Conservation (phyloP, 2,888 invertebrate species). For the Celastrina argiolus region DNA sequence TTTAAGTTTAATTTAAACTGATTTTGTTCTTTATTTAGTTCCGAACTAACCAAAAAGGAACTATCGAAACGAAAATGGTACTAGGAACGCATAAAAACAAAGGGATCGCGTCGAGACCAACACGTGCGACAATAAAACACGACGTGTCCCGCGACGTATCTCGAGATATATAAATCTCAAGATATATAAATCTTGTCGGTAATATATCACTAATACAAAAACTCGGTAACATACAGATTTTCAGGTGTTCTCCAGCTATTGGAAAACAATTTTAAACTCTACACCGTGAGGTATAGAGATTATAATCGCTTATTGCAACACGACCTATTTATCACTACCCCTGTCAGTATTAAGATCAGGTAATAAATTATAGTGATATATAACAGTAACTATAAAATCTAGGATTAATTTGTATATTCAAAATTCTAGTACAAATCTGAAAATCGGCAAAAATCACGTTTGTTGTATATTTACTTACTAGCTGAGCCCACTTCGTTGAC, state of each 20-base stretch:
- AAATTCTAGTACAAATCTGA: too few species aligned
- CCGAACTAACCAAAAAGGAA: neutral
- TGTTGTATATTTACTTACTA: too few species aligned
- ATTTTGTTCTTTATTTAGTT: too few species aligned
- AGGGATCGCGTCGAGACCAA: neutral
- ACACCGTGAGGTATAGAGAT: neutral
- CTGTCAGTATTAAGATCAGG: slow-evolving; percentile 1
- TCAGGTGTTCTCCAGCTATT: neutral
- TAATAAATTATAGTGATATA: neutral
- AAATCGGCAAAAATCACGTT: too few species aligned
- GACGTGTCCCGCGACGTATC: neutral
- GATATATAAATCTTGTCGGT: neutral
- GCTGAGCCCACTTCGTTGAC: too few species aligned
- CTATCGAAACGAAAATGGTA: neutral
- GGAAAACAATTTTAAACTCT: neutral
- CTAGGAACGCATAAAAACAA: neutral
- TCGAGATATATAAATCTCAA: neutral
- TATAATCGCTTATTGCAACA: neutral
- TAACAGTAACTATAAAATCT: neutral
- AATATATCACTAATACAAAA: slow-evolving; percentile 14
- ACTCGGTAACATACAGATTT: slow-evolving; percentile 3
- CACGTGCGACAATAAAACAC: slow-evolving; percentile 2
- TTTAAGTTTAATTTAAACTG: too few species aligned
- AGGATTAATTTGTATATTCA: neutral
- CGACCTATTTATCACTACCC: neutral